These are phyloP conservation scores for Hermaeophaga mercurialis DNA, from an alignment of 2,888 invertebrate species.

Conservation along the genomic window DNA sequence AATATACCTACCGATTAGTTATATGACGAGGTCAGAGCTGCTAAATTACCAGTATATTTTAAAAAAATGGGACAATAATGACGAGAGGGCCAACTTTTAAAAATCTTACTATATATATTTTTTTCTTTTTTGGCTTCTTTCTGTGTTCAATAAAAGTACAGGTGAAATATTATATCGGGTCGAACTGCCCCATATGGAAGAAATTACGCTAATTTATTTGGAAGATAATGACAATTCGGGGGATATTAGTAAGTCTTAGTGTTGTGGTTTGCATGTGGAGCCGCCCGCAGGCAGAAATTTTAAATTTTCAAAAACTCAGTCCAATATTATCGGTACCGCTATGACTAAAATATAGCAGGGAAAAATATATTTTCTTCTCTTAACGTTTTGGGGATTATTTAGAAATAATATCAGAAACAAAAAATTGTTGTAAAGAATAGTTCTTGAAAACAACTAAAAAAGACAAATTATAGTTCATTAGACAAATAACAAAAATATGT, in stretches of 20 bases:
- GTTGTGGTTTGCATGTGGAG: constrained; percentile 64
- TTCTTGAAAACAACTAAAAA: no score
- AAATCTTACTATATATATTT: constrained; percentile 54
- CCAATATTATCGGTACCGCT: not conserved
- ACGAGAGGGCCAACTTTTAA: constrained; percentile 7
- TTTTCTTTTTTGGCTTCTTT: constrained; percentile 60
- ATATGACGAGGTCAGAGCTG: no score
- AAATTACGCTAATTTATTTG: constrained; percentile 92
- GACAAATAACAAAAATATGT: no score
- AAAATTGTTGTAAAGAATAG: no score
- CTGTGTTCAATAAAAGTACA: constrained; percentile 62
- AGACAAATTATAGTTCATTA: no score
- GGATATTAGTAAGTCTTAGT: constrained; percentile 69
- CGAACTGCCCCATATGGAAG: constrained; percentile 92
- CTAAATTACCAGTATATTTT: no score
- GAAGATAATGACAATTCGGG: constrained; percentile 74
- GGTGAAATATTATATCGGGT: constrained; percentile 92
- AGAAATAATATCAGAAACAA: no score
- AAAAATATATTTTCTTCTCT: no score
- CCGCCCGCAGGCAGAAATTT: constrained; percentile 39
- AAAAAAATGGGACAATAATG: not conserved
- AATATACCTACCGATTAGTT: no score
- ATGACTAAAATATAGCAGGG: not conserved
- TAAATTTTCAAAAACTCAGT: constrained; percentile 13
- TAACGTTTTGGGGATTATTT: no score